Base-by-base conservation (phyloP, 2,888 invertebrate species). In the Macrophya alboannulata region DNA sequence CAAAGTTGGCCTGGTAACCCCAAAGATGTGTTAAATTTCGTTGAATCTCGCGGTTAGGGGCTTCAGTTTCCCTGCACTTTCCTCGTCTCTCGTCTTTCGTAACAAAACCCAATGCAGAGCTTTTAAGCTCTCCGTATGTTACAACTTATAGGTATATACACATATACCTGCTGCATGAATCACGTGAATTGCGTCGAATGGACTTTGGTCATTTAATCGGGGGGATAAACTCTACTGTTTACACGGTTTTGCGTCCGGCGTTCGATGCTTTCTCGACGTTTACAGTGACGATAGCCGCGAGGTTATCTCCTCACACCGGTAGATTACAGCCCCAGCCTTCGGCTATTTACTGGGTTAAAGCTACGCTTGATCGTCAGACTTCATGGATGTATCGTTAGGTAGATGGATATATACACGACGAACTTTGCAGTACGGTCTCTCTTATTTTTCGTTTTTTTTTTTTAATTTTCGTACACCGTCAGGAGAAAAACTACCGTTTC, bases 1-100 rank as follows among this genome's bases (percentile, higher is more conserved):
- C 83, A 83, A 83, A 83, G 68, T 83, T 82, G 31, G n/a, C 48
- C 83, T 68, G 82, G 45, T 68, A 25, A 48, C 68, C 68, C 68
- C 59, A 21, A 79, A 59, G 62, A 79, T 31, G 21, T 25, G 79
- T 40, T 59, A 59, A 79, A 43, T 62, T 79, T 79, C n/a, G 15
- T 79, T 17, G 51, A 51, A 51, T 76, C 21, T 76, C 9, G 21
- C 37, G n/a, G 40, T 12, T 72, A 43, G 21, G 21, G 72, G n/a
- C 9, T 12, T 1, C 21, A 25, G 12, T 72, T 72, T n/a, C 72
- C 10, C n/a, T n/a, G n/a, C 17, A 0, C 21, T 25, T 9, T 8
- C 25, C 25, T 62, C 25, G 9, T 62, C 62, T 68, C 68, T 68
- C 17, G 25, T 25, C 21, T 10, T 62, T 25, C 10, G 21, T 25